These are phyloP conservation scores for Sceloporus tristichus DNA, from an alignment of 2,113 vertebrate species.

Conservation along the genomic window DNA sequence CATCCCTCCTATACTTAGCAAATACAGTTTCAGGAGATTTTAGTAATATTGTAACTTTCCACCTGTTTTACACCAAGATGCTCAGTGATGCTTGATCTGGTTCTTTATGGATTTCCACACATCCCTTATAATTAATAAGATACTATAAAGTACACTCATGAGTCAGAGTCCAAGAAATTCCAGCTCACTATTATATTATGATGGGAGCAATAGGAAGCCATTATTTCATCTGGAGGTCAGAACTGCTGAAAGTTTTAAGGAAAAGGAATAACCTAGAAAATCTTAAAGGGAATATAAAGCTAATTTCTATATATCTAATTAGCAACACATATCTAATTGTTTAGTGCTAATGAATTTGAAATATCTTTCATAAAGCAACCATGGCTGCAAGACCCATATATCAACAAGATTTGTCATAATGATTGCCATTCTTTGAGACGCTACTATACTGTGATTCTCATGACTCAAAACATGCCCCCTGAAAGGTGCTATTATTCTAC, in stretches of 20 bases:
- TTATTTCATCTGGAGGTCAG: slow-evolving; percentile 43
- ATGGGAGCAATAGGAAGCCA: slow-evolving; percentile 34
- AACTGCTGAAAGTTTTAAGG: slow-evolving; percentile 49
- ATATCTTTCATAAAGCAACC: slow-evolving; percentile 46
- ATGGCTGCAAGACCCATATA: slow-evolving; percentile 51
- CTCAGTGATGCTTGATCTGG: not conserved
- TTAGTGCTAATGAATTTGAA: slow-evolving; percentile 55
- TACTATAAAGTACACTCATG: slow-evolving; percentile 35
- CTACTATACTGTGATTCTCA: slow-evolving; percentile 46
- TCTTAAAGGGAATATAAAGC: slow-evolving; percentile 50
- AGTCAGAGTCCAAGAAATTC: slow-evolving; percentile 50
- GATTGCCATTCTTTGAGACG: slow-evolving; percentile 18
- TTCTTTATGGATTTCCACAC: slow-evolving; percentile 55
- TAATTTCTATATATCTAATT: slow-evolving; percentile 49
- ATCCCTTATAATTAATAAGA: slow-evolving; percentile 33
- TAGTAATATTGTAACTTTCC: slow-evolving; percentile 46
- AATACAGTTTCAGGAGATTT: not conserved
- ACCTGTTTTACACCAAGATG: slow-evolving; percentile 32
- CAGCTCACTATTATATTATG: slow-evolving; percentile 55
- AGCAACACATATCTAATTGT: slow-evolving; percentile 55
- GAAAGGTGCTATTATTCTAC: slow-evolving; percentile 56
- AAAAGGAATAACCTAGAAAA: slow-evolving; percentile 42
- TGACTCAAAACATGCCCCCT: slow-evolving; percentile 34
- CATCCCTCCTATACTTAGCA: too few species aligned
- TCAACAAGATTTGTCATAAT: slow-evolving; percentile 33